phyloP scores from a whole-genome alignment of 2,113 vertebrate species.

The Cochlearius cochlearius region DNA sequence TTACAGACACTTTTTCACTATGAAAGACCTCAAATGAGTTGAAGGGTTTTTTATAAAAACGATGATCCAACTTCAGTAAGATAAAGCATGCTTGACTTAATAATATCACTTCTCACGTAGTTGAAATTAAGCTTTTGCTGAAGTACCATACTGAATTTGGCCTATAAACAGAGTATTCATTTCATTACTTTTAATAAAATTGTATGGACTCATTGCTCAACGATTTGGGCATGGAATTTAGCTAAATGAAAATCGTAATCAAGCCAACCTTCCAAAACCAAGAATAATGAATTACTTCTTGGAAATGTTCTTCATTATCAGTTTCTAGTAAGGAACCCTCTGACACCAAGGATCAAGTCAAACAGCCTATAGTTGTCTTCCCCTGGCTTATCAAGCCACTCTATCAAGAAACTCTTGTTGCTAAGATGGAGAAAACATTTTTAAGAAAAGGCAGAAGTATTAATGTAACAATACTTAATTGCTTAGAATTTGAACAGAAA shows the following conservation, averaged over 20 bases:
- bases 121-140: constrained; percentile 22
- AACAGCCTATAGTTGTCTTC: background rate
- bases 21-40: background rate
- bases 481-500: background rate
- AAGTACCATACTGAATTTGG: background rate
- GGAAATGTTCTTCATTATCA: background rate
- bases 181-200: constrained; percentile 37
- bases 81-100: constrained; percentile 33
- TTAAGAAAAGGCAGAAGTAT: background rate
- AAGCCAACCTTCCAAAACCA: constrained; percentile 17
- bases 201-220: background rate
- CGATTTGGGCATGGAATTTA: background rate
- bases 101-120: background rate
- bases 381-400: background rate
- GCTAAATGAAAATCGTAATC: constrained; percentile 11
- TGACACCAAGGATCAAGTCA: background rate
- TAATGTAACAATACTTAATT: background rate
- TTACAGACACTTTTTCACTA: background rate
- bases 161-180: background rate
- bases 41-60: background rate
- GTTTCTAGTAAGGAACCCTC: background rate
- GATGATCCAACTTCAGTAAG: background rate
- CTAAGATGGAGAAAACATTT: background rate
- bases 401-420: background rate
- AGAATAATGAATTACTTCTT: background rate